phyloP scores from a whole-genome alignment of 2,797 vertebrate genomes.

The Betta splendens region DNA sequence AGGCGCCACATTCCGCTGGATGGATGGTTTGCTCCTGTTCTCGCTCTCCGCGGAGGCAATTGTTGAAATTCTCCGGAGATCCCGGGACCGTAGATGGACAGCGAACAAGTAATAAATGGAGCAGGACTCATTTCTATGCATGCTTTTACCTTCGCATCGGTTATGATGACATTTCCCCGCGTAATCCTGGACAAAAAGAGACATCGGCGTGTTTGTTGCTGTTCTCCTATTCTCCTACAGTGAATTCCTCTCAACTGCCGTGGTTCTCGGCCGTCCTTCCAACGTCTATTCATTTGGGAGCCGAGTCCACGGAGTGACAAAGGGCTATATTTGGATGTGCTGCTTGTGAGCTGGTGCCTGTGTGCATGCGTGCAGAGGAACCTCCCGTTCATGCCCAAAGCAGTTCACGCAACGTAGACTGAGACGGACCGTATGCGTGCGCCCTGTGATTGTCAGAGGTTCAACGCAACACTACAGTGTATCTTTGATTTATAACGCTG shows the following conservation, averaged over 20 bases:
- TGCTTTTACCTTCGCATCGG: conserved; percentile 43
- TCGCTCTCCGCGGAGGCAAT: conserved; percentile 46
- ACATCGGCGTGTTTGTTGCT: conserved; percentile 9
- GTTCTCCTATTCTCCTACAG: conserved; percentile 8
- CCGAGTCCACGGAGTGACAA: conserved; percentile 60
- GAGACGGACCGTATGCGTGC: too few species aligned
- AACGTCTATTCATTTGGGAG: conserved; percentile 61
- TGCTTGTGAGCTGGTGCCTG: conserved; percentile 25
- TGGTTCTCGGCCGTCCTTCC: conserved; percentile 33
- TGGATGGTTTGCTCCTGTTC: conserved; percentile 50
- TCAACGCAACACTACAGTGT: conserved; percentile 75
- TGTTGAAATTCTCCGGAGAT: conserved; percentile 58
- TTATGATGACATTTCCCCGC: conserved; percentile 45
- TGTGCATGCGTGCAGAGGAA: conserved; percentile 20
- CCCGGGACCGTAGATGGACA: conserved; percentile 46
- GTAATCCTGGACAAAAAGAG: conserved; percentile 48
- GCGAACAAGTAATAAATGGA: conserved; percentile 51
- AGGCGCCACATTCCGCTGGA: conserved; percentile 58
- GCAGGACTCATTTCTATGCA: conserved; percentile 49
- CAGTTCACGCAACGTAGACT: conserved; percentile 25
- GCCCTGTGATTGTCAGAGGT: conserved; percentile 64
- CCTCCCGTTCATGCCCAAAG: conserved; percentile 38
- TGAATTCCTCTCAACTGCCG: conserved; percentile 10
- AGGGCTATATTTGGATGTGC: conserved; percentile 61
- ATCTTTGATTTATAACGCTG: conserved; percentile 74